Percentiles rank a stretch among this genome's conserved stretches.
Evolutionary conservation across 2,113 vertebrate genomes (phyloP).

Genomic region (Toxostoma redivivum): DNA sequence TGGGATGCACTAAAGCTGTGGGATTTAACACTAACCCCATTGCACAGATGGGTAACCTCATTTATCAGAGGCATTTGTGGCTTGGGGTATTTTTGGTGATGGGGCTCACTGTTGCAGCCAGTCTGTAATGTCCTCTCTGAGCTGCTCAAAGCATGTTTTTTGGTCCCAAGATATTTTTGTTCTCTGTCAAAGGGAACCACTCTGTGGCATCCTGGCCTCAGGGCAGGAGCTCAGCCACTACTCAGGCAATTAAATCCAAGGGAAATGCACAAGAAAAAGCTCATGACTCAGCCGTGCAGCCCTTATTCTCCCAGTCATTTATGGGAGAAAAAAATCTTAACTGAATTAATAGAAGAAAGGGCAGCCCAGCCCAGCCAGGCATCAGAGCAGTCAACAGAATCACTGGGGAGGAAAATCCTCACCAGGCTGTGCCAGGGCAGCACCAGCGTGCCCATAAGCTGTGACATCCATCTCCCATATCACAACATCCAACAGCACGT

Average conservation of each 20-base stretch:
- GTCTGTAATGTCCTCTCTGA: background rate
- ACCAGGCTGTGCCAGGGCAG: background rate
- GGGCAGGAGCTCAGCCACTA: background rate
- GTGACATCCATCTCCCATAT: background rate
- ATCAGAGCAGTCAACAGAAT: background rate
- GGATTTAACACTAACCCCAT: background rate
- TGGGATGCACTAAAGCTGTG: background rate
- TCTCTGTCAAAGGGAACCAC: background rate
- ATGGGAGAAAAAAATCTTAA: background rate
- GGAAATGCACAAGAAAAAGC: background rate
- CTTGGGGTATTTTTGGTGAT: background rate
- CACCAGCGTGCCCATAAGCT: accelerated
- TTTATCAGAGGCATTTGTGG: background rate
- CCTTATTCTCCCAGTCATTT: background rate
- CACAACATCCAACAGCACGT: background rate
- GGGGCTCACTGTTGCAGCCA: background rate
- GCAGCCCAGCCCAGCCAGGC: background rate
- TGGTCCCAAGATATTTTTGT: background rate
- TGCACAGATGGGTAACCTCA: accelerated
- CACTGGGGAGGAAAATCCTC: background rate
- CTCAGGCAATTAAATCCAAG: background rate
- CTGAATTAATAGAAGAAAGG: background rate
- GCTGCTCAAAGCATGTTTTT: background rate
- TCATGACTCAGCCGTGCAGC: background rate
- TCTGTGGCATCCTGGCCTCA: background rate